Conservation (phyloP, 2,113 vertebrate species). For the Gallinago jamesoni region DNA sequence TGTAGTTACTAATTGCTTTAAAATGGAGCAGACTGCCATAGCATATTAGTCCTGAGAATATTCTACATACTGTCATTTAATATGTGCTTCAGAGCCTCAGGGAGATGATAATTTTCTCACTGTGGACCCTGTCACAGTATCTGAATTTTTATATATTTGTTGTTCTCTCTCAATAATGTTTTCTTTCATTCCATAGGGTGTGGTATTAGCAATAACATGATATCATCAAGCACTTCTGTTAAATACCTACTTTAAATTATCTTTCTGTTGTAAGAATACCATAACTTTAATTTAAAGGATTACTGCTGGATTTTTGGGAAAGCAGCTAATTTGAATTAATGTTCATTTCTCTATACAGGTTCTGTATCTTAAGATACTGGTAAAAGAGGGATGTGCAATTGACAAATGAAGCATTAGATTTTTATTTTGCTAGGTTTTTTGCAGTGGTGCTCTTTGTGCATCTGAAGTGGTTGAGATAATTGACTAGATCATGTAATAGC, state of each 20-base stretch:
- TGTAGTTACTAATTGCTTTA: background rate
- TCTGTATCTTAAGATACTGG: background rate
- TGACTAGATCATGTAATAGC: background rate
- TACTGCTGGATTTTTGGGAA: background rate
- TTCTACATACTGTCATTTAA: background rate
- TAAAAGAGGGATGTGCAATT: background rate
- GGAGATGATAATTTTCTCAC: background rate
- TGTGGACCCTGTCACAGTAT: background rate
- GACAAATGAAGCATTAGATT: background rate
- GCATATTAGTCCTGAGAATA: background rate
- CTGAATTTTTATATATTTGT: background rate
- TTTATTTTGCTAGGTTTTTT: conserved; percentile 15
- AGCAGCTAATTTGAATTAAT: background rate
- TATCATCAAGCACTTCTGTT: background rate
- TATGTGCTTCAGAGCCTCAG: background rate
- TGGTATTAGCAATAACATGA: background rate
- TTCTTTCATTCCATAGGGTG: background rate
- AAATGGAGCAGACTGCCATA: background rate
- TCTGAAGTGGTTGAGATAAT: background rate
- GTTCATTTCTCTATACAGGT: background rate
- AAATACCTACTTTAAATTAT: background rate
- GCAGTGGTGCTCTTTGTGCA: background rate
- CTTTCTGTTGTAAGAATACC: background rate
- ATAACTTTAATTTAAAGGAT: background rate
- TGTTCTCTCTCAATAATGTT: background rate